These are phyloP conservation scores for Nomada ruficornis DNA, from an alignment of 2,888 invertebrate genomes.

Conservation along the genomic window DNA sequence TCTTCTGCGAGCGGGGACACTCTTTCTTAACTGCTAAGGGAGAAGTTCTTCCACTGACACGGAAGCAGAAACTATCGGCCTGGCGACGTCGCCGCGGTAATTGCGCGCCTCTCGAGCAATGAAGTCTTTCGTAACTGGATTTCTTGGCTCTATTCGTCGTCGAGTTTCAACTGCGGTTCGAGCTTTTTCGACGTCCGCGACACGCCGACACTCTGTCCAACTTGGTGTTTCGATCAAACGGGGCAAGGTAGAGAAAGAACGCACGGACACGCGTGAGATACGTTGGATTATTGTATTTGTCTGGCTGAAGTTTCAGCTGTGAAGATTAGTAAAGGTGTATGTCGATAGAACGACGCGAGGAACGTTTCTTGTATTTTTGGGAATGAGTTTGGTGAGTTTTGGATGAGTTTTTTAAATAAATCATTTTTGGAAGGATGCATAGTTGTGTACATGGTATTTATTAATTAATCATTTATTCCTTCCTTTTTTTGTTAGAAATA, in stretches of 20 bases:
- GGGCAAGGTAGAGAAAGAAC: neutral
- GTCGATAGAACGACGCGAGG: too few relatives aligned
- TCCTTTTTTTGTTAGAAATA: too few relatives aligned
- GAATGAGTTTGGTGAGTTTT: too few relatives aligned
- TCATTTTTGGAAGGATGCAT: too few relatives aligned
- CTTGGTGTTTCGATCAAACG: neutral
- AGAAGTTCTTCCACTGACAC: slow-evolving; percentile 24
- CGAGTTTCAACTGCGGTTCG: neutral
- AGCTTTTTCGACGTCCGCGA: neutral
- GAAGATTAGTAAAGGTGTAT: too few relatives aligned
- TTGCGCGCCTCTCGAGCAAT: slow-evolving; percentile 59
- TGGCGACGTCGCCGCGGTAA: slow-evolving; percentile 49
- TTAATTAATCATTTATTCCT: too few relatives aligned
- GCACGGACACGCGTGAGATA: too few relatives aligned
- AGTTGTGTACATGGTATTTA: too few relatives aligned
- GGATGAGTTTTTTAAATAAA: too few relatives aligned
- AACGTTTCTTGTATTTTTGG: too few relatives aligned
- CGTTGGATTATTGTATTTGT: too few relatives aligned
- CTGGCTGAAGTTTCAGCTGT: too few relatives aligned
- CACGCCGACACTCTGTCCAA: neutral
- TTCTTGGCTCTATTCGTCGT: slow-evolving; percentile 43
- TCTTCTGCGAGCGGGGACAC: slow-evolving; percentile 51
- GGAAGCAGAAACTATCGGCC: slow-evolving; percentile 27
- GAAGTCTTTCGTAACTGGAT: slow-evolving; percentile 63
- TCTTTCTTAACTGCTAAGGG: slow-evolving; percentile 48